Evolutionary conservation across 1,140 invertebrate genomes (phyloP), one percentile per base, ranked within the genome.

Genomic region (Antheraea mylitta): DNA sequence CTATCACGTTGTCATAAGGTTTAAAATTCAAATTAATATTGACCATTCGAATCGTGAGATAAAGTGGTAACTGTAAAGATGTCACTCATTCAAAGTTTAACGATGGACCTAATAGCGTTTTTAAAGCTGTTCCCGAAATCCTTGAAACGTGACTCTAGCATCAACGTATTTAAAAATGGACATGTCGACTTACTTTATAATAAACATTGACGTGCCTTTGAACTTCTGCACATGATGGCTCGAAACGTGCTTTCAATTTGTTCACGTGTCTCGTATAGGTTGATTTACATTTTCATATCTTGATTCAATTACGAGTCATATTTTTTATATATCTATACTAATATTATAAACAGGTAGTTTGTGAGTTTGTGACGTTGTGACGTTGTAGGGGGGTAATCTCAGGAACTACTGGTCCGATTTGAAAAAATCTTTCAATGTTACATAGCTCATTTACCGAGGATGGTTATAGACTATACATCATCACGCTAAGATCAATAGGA

Each of bases 71-170:
- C 66, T 70, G 81, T 87, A 85, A 83, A 90, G 86, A 91, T 90
- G 89, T 91, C 89, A 90, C 86, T 90, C 89, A 89, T 89, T 84
- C 87, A 84, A 82, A 91, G 82, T 91, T 91, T 91, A 89, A 91
- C 86, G 89, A 91, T 88, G 83, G 79, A 81, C 80, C 85, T 87
- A 91, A 91, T 91, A 90, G 87, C 85, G 82, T 90, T 89, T 90
- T 91, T 87, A 87, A 89, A 75, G 76, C 85, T 77, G 89, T 89
- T 88, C 83, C 82, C 80, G 77, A 90, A 91, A 91, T 91, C 89
- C 87, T 86, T 83, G 78, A 86, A 80, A 90, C 89, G 89, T 91
- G 89, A 88, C 86, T 89, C 71, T 72, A 80, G 80, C 79, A 81
- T 86, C 89, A 91, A 90, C 89, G 90, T 86, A 85, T 87, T 90